phyloP scores from a whole-genome alignment of 1,140 invertebrate species.

The Patella vulgata region DNA sequence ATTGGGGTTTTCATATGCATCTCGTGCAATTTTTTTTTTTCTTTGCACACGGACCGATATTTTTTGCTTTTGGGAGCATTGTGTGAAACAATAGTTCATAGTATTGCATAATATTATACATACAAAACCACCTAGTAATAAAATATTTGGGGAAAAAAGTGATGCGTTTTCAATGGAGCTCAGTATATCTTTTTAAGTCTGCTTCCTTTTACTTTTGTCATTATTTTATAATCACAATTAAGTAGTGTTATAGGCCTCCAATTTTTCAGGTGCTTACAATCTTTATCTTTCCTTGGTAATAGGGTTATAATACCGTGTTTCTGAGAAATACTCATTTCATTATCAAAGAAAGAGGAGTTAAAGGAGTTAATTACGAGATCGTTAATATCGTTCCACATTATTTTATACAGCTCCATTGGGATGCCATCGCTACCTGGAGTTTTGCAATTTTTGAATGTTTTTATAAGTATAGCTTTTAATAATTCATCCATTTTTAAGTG shows the following conservation, averaged over 20 bases:
- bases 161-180: too few species aligned
- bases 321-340: slow-evolving; percentile 1
- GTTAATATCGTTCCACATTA: slow-evolving; percentile 9
- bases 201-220: slow-evolving; percentile 5
- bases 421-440: slow-evolving; percentile 4
- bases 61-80: too few species aligned
- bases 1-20: too few species aligned
- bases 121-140: too few species aligned
- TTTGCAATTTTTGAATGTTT: background rate
- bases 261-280: slow-evolving; percentile 12
- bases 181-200: slow-evolving; percentile 13
- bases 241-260: slow-evolving; percentile 11
- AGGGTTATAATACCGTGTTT: slow-evolving; percentile 2
- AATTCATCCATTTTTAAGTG: too few species aligned
- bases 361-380: slow-evolving; percentile 5
- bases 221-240: slow-evolving; percentile 14
- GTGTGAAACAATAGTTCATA: too few species aligned
- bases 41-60: too few species aligned
- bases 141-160: too few species aligned
- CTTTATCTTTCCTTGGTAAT: slow-evolving; percentile 21
- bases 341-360: background rate
- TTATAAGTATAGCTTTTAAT: too few species aligned
- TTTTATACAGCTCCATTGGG: slow-evolving; percentile 9
- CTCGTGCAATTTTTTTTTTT: too few species aligned
- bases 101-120: too few species aligned